A percentile compares a stretch with the other conserved stretches of the same genome.
Conservation (phyloP, 1,140 invertebrate genomes). For the Calosoma granatense region DNA sequence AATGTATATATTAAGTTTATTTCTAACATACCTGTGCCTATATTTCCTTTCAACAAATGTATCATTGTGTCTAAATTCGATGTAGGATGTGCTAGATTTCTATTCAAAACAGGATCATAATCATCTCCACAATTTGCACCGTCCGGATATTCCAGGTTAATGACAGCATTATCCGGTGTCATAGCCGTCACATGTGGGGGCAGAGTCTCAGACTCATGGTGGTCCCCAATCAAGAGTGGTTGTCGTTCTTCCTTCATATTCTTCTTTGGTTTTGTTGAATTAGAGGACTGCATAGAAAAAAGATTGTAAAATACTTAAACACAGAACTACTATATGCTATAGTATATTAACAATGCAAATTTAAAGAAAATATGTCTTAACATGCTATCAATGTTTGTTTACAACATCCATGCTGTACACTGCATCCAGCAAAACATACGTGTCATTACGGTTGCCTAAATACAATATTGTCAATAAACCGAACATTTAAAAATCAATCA, state of each 20-base stretch:
- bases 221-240: conserved; percentile 29
- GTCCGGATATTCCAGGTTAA: conserved; percentile 33
- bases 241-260: conserved; percentile 38
- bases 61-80: conserved; percentile 74
- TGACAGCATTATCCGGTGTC: conserved; percentile 34
- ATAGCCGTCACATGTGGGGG: conserved; percentile 26
- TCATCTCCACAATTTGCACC: conserved; percentile 18
- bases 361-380: no score
- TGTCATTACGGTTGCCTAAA: no score
- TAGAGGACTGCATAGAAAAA: neutral
- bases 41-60: conserved; percentile 72
- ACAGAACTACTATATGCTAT: no score
- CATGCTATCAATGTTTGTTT: no score
- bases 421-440: no score
- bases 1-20: neutral
- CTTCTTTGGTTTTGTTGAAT: conserved; percentile 9
- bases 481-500: no score
- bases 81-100: conserved; percentile 61
- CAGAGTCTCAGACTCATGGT: conserved; percentile 4
- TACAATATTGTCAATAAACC: no score
- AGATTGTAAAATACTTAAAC: no score
- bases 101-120: conserved; percentile 48
- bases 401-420: no score
- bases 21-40: conserved; percentile 70
- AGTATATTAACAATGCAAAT: no score